phyloP scores from a whole-genome alignment of 2,113 vertebrate species.

The Sakesphorus luctuosus region DNA sequence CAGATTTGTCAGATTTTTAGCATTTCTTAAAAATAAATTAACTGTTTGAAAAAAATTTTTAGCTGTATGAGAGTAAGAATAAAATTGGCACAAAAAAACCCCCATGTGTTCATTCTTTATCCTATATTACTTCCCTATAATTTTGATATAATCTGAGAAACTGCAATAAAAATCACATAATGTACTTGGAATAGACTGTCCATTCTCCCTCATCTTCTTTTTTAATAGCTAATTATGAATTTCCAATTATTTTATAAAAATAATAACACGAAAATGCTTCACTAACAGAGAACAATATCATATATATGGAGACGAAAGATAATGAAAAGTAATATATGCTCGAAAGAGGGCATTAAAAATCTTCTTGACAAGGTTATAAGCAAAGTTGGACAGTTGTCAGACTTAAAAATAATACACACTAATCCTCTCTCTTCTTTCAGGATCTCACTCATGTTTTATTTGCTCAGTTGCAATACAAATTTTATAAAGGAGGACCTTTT shows the following conservation, averaged over 20 bases:
- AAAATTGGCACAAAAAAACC: not conserved
- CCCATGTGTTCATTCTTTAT: not conserved
- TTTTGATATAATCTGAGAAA: not conserved
- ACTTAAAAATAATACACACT: not conserved
- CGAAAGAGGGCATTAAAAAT: not conserved
- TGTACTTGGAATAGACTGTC: not conserved
- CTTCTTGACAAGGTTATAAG: not conserved
- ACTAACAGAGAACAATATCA: not conserved
- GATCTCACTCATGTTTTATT: not conserved
- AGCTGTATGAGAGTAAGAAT: not conserved
- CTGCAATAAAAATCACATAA: not conserved
- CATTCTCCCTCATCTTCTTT: not conserved
- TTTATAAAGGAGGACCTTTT: not conserved
- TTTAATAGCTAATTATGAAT: not conserved
- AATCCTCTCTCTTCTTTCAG: not conserved
- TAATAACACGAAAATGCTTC: not conserved
- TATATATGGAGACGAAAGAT: not conserved
- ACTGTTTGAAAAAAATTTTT: not conserved
- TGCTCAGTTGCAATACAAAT: not conserved
- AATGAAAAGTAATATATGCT: not conserved
- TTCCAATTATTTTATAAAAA: not conserved
- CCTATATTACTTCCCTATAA: not conserved
- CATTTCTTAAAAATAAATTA: not conserved
- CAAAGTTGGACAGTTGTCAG: not conserved
- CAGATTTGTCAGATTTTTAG: not conserved